Conservation (phyloP, 2,113 vertebrate genomes). For the Platysteira castanea region DNA sequence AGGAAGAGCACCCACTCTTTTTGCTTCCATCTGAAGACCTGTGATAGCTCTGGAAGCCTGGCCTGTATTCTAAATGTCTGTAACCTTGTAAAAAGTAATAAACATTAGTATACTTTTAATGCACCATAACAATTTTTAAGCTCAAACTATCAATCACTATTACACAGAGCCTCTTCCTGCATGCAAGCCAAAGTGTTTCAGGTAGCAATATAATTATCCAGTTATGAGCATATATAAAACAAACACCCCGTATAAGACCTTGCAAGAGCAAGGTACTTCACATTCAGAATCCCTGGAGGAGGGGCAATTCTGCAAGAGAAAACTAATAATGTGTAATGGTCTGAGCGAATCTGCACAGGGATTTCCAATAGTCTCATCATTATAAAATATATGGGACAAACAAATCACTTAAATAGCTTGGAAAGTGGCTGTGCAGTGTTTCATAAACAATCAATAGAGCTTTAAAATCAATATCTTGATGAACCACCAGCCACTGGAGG, state of each 20-base stretch:
- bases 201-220: slow-evolving; percentile 52
- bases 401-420: slow-evolving; percentile 63
- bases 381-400: slow-evolving; percentile 59
- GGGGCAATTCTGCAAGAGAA: slow-evolving; percentile 20
- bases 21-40: background rate
- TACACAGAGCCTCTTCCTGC: background rate
- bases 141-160: slow-evolving; percentile 44
- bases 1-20: background rate
- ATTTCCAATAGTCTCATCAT: slow-evolving; percentile 66
- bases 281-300: slow-evolving; percentile 32
- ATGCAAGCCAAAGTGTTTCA: slow-evolving; percentile 1
- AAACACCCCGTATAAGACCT: slow-evolving; percentile 51
- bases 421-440: slow-evolving; percentile 45
- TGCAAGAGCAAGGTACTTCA: slow-evolving; percentile 18
- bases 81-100: slow-evolving; percentile 39
- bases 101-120: slow-evolving; percentile 51
- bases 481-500: slow-evolving; percentile 28
- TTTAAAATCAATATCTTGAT: slow-evolving; percentile 73
- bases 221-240: slow-evolving; percentile 51
- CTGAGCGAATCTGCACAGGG: slow-evolving; percentile 49
- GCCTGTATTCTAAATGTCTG: slow-evolving; percentile 17
- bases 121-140: slow-evolving; percentile 55
- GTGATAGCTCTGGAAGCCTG: background rate
- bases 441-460: slow-evolving; percentile 72
- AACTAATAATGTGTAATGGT: slow-evolving; percentile 60